A percentile compares a stretch with the other conserved stretches of the same genome.
These are phyloP conservation scores for Nyctibius bracteatus DNA, from an alignment of 2,113 vertebrate species.

Conservation along the genomic window DNA sequence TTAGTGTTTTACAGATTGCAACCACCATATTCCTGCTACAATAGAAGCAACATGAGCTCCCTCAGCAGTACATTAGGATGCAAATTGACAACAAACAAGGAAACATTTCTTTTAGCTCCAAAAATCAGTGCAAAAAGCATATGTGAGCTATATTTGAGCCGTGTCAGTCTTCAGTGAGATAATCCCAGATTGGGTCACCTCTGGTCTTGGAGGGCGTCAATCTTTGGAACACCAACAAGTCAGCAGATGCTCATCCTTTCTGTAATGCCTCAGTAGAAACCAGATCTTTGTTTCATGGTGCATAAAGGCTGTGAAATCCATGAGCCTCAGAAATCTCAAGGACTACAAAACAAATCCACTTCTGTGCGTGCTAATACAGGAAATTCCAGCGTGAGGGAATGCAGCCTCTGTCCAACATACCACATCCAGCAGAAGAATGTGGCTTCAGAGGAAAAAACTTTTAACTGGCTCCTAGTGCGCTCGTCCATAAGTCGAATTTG, in stretches of 20 bases:
- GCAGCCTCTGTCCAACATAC: constrained; percentile 33
- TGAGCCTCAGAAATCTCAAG: not conserved
- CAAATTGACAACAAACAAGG: not conserved
- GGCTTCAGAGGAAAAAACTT: not conserved
- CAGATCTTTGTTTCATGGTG: not conserved
- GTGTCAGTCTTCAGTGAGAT: not conserved
- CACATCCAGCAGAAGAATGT: constrained; percentile 24
- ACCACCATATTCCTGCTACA: not conserved
- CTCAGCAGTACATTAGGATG: not conserved
- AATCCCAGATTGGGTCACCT: not conserved
- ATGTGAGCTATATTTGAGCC: not conserved
- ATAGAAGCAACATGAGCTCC: not conserved
- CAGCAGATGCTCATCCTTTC: not conserved
- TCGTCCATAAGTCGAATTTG: not conserved
- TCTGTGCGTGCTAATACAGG: constrained; percentile 43
- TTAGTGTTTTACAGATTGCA: not conserved
- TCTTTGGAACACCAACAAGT: not conserved
- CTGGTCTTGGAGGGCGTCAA: not conserved
- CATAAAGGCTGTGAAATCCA: constrained; percentile 6
- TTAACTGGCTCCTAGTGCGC: not conserved
- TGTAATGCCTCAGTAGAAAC: not conserved
- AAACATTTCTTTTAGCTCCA: not conserved
- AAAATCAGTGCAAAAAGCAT: not conserved
- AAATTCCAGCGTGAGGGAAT: constrained; percentile 48
- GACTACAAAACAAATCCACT: constrained; percentile 21